These are phyloP conservation scores for Loripinus fragilis DNA, from an alignment of 2,888 invertebrate species.

Conservation along the genomic window DNA sequence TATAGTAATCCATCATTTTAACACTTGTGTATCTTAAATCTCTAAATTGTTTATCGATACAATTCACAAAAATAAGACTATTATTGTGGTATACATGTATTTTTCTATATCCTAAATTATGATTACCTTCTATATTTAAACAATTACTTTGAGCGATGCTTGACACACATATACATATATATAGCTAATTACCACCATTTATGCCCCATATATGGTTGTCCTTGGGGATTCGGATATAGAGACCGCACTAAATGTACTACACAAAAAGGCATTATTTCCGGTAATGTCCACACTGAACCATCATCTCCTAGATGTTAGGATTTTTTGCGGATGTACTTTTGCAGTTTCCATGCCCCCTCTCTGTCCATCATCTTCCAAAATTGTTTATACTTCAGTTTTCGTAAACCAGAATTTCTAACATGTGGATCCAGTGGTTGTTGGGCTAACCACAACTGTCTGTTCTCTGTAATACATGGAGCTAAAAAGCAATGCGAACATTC, in stretches of 20 bases:
- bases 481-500: background rate
- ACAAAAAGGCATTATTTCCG: background rate
- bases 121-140: background rate
- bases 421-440: background rate
- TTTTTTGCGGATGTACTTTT: background rate
- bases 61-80: background rate
- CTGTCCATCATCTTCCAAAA: background rate
- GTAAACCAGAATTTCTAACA: background rate
- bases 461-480: background rate
- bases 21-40: background rate
- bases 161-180: background rate
- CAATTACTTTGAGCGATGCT: background rate
- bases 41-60: background rate
- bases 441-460: background rate
- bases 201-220: constrained; percentile 5
- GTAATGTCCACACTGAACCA: background rate
- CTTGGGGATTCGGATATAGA: background rate
- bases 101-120: background rate
- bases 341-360: background rate
- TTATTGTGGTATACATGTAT: background rate
- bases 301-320: background rate
- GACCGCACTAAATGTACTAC: background rate
- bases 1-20: background rate
- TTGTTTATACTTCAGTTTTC: background rate
- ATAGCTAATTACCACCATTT: background rate